phyloP scores from a whole-genome alignment of 2,113 vertebrate genomes.

The Protomyctophum bolini region DNA sequence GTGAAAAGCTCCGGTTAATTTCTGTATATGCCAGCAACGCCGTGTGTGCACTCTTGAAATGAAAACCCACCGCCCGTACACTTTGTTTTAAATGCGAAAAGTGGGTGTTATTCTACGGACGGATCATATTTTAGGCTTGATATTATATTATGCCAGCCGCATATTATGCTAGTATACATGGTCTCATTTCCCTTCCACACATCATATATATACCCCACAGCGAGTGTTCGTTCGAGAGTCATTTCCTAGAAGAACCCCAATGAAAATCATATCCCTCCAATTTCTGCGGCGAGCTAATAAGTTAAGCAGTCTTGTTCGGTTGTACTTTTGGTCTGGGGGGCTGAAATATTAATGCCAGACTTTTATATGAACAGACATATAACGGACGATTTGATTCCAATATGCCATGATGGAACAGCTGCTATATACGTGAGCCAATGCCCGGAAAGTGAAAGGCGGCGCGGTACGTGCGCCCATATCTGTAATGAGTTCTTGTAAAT shows the following conservation, averaged over 20 bases:
- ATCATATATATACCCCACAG: conserved; percentile 1
- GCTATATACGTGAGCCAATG: too few relatives aligned
- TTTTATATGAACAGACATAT: conserved; percentile 15
- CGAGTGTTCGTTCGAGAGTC: conserved; percentile 21
- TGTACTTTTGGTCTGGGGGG: conserved; percentile 13
- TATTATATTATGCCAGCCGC: conserved; percentile 20
- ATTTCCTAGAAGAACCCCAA: conserved; percentile 41
- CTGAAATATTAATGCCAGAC: conserved; percentile 29
- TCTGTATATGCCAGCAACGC: conserved; percentile 23
- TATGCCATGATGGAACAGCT: too few relatives aligned
- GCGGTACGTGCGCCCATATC: too few relatives aligned
- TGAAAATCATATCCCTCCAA: conserved; percentile 49
- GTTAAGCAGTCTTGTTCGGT: conserved; percentile 31
- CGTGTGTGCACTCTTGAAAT: background rate
- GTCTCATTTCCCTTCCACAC: conserved; percentile 47
- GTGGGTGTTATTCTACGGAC: conserved; percentile 35
- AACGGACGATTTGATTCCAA: background rate
- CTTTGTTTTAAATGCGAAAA: conserved; percentile 28
- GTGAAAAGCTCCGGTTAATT: conserved; percentile 5
- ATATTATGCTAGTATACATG: conserved; percentile 23
- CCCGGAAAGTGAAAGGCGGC: too few relatives aligned
- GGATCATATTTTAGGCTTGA: conserved; percentile 30
- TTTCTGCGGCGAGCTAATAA: conserved; percentile 46
- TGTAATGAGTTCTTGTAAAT: too few relatives aligned
- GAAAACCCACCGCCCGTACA: background rate